These are phyloP conservation scores for Holocentrus rufus DNA, from an alignment of 2,797 vertebrate genomes.

Conservation along the genomic window DNA sequence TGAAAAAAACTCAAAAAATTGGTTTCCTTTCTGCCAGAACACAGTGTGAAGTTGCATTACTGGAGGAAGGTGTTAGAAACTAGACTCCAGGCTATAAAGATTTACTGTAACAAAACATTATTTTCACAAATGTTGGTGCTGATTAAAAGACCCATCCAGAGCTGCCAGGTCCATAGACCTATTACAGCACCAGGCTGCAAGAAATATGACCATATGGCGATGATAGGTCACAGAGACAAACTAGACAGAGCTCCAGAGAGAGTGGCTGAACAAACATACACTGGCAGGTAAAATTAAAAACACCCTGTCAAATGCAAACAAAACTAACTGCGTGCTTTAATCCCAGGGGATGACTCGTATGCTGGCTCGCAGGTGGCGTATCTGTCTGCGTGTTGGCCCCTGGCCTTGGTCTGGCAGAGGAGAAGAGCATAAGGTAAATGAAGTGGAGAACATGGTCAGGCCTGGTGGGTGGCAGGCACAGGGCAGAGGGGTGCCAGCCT, in stretches of 20 bases:
- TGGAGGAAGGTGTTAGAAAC: background rate
- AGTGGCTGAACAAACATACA: constrained; percentile 62
- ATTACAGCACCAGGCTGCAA: constrained; percentile 34
- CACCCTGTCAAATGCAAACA: constrained; percentile 72
- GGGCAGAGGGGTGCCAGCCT: constrained; percentile 67
- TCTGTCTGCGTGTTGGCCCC: constrained; percentile 63
- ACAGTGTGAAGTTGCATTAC: constrained; percentile 21
- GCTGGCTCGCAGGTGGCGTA: constrained; percentile 52
- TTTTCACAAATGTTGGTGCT: constrained; percentile 39
- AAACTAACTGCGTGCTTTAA: constrained; percentile 70
- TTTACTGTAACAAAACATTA: constrained; percentile 29
- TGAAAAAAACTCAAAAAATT: constrained; percentile 35
- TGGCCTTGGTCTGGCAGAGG: constrained; percentile 60
- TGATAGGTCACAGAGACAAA: constrained; percentile 60
- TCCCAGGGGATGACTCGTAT: constrained; percentile 48
- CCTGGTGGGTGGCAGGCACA: constrained; percentile 67
- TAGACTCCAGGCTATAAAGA: constrained; percentile 9
- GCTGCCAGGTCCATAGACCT: constrained; percentile 31
- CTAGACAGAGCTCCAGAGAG: constrained; percentile 63
- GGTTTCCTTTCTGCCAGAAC: background rate
- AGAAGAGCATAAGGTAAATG: constrained; percentile 74
- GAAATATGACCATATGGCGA: constrained; percentile 65
- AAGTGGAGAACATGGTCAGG: constrained; percentile 72
- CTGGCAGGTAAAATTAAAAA: constrained; percentile 76
- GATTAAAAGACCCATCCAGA: constrained; percentile 63